Conservation (phyloP, 2,113 vertebrate species). For the Pomatostomus ruficeps region DNA sequence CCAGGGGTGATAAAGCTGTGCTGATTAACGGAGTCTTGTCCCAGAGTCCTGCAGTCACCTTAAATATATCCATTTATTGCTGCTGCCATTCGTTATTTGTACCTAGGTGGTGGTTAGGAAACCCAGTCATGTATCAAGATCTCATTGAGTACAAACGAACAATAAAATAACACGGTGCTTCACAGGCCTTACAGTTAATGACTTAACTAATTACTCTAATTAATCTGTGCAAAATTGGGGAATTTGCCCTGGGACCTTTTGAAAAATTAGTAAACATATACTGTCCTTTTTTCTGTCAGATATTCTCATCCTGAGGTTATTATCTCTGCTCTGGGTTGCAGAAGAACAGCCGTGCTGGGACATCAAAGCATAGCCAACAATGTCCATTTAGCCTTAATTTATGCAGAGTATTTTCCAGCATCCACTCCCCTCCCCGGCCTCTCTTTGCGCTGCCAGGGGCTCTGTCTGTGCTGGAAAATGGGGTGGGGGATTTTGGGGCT, state of each 20-base stretch:
- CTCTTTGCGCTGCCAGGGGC: background rate
- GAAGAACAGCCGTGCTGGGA: background rate
- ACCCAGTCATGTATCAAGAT: background rate
- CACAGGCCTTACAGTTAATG: background rate
- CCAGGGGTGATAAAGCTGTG: background rate
- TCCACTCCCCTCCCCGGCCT: background rate
- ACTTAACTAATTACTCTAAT: conserved; percentile 16
- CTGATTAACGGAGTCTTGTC: background rate
- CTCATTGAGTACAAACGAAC: background rate
- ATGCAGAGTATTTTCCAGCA: background rate
- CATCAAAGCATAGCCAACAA: background rate
- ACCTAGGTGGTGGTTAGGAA: background rate
- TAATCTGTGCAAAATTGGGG: background rate
- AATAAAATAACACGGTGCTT: background rate
- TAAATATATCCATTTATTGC: background rate
- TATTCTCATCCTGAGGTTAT: background rate
- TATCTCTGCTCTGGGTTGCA: background rate
- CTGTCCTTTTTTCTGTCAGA: background rate
- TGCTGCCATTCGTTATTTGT: background rate
- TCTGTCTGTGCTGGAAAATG: background rate
- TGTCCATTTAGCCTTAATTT: background rate
- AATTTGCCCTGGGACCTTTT: background rate
- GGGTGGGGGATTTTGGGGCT: background rate
- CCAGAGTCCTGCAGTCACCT: background rate
- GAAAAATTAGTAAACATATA: background rate